Evolutionary conservation across 1,140 invertebrate species (phyloP).

Genomic region (Streblospio benedicti): DNA sequence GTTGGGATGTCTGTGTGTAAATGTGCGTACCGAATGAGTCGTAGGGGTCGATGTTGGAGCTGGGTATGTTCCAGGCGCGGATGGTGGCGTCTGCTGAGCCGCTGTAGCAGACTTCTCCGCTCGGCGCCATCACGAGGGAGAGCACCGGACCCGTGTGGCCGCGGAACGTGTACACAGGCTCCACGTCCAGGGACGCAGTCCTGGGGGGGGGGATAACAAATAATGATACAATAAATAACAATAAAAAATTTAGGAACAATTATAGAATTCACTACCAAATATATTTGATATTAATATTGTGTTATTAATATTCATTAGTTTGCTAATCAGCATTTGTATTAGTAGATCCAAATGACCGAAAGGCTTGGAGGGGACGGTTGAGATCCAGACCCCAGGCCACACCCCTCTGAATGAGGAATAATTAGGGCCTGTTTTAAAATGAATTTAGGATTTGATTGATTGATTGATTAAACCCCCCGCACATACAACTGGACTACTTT

Average conservation of each 20-base stretch:
- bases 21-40: slow-evolving; percentile 74
- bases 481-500: too few species aligned
- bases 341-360: too few species aligned
- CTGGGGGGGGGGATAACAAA: slow-evolving; percentile 36
- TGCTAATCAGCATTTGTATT: too few species aligned
- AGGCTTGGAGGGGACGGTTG: background rate
- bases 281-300: too few species aligned
- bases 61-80: slow-evolving; percentile 91
- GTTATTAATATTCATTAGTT: too few species aligned
- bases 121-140: slow-evolving; percentile 81
- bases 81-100: slow-evolving; percentile 88
- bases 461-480: too few species aligned
- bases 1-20: too few species aligned
- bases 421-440: too few species aligned
- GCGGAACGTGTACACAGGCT: slow-evolving; percentile 95
- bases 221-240: background rate
- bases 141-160: slow-evolving; percentile 87
- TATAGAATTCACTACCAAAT: too few species aligned
- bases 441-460: too few species aligned
- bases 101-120: slow-evolving; percentile 88
- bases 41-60: slow-evolving; percentile 90
- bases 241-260: too few species aligned
- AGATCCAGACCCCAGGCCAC: background rate
- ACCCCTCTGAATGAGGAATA: too few species aligned
- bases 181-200: slow-evolving; percentile 88